Conservation (phyloP, 2,797 vertebrate genomes). For the Paratrypauchen microcephalus region DNA sequence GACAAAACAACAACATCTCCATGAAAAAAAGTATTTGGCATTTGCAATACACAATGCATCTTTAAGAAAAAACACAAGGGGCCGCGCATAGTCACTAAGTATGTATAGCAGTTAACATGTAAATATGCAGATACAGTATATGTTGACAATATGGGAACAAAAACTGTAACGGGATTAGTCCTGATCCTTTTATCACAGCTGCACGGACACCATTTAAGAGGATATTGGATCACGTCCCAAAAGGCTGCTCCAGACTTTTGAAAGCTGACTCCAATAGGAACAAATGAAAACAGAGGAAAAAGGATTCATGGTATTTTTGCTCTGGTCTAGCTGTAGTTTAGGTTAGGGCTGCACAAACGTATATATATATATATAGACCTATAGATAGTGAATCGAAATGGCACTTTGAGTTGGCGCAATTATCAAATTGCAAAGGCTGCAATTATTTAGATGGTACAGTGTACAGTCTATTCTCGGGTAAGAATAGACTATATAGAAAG, state of each 20-base stretch:
- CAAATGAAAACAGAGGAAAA: slow-evolving; percentile 15
- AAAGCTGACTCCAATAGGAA: slow-evolving; percentile 11
- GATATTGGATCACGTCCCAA: slow-evolving; percentile 62
- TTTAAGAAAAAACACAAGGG: too few relatives aligned
- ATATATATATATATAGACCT: too few relatives aligned
- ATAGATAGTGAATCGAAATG: too few relatives aligned
- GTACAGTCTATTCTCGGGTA: too few relatives aligned
- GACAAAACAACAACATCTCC: too few relatives aligned
- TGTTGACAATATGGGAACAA: slow-evolving; percentile 73
- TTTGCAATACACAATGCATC: too few relatives aligned
- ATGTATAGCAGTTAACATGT: slow-evolving; percentile 1
- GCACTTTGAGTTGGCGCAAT: too few relatives aligned
- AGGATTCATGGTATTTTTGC: slow-evolving; percentile 43
- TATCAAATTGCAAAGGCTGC: too few relatives aligned
- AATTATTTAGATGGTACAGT: too few relatives aligned
- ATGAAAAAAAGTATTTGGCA: too few relatives aligned
- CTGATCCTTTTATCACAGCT: slow-evolving; percentile 77
- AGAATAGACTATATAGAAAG: too few relatives aligned
- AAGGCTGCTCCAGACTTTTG: slow-evolving; percentile 41
- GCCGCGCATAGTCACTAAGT: too few relatives aligned
- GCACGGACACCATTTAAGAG: slow-evolving; percentile 72
- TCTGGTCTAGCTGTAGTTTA: slow-evolving; percentile 65
- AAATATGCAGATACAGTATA: slow-evolving; percentile 69
- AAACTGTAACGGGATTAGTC: slow-evolving; percentile 75
- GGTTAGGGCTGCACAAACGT: slow-evolving; percentile 6